Percentiles rank a stretch among this genome's conserved stretches.
These are phyloP conservation scores for Muntiacus muntjak DNA, from an alignment of 2,113 vertebrate species.

Conservation along the genomic window DNA sequence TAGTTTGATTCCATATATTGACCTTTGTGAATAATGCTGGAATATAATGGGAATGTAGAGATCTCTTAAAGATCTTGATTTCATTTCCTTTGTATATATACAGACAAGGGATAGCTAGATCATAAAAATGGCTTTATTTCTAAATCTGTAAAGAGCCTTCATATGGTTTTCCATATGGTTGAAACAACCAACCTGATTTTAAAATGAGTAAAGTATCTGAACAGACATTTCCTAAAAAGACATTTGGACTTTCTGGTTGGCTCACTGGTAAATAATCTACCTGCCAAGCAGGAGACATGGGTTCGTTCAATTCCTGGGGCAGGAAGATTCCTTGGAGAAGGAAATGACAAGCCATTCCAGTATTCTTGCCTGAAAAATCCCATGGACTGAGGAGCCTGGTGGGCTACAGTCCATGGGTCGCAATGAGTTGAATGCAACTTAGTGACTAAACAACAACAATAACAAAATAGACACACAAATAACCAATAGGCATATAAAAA, in stretches of 20 bases:
- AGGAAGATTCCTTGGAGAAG: neutral
- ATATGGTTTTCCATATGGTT: neutral
- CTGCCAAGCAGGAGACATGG: neutral
- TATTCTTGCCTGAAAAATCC: neutral
- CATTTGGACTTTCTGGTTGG: rapidly evolving
- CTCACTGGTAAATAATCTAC: neutral
- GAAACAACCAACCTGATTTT: neutral
- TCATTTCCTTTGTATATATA: neutral
- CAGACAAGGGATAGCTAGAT: neutral
- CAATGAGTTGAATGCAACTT: neutral
- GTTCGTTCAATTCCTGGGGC: neutral
- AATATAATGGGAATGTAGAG: too few species aligned
- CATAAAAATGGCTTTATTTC: neutral
- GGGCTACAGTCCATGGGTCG: neutral
- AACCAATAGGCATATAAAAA: neutral
- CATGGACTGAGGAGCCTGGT: neutral
- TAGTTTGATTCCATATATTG: too few species aligned
- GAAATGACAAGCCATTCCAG: neutral
- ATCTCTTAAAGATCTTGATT: neutral
- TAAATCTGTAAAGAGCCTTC: neutral
- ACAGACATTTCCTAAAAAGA: neutral
- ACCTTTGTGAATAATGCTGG: too few species aligned
- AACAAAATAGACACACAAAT: neutral
- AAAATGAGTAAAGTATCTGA: neutral
- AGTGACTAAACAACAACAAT: neutral